Evolutionary conservation across 2,797 vertebrate species (phyloP).

Genomic region (Siniperca obscura): DNA sequence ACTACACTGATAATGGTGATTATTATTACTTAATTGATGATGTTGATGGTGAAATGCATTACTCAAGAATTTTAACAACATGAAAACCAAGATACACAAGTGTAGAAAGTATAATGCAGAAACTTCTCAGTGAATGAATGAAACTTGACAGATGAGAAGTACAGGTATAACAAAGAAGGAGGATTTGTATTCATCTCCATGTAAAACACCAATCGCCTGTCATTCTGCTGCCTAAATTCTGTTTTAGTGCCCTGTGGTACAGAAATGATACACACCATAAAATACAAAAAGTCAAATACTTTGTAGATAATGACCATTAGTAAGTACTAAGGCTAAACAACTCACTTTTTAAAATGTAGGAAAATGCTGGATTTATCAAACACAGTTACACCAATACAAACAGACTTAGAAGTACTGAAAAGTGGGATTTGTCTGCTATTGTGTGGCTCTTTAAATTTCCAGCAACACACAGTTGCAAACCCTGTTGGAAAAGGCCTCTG

Average conservation of each 20-base stretch:
- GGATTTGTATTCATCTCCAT: not conserved
- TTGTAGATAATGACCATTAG: not conserved
- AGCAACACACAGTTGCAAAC: slow-evolving; percentile 34
- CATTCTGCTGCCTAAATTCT: not conserved
- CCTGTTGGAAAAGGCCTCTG: slow-evolving; percentile 28
- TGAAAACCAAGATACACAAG: not conserved
- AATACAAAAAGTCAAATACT: not conserved
- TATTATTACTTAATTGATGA: not conserved
- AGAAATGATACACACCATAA: not conserved
- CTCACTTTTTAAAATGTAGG: not conserved
- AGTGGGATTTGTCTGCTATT: slow-evolving; percentile 31
- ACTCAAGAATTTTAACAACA: not conserved
- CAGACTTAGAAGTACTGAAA: slow-evolving; percentile 8
- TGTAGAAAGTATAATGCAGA: not conserved
- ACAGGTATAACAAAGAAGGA: not conserved
- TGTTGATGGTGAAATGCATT: not conserved
- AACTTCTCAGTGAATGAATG: not conserved
- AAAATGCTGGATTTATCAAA: slow-evolving; percentile 13
- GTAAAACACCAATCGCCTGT: not conserved
- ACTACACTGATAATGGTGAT: not conserved
- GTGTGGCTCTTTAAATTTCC: slow-evolving; percentile 50
- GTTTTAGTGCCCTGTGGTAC: not conserved
- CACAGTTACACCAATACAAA: slow-evolving; percentile 1
- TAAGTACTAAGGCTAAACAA: not conserved
- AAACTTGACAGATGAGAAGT: not conserved